These are phyloP conservation scores for Romanogobio albipinnatus DNA, from an alignment of 2,113 vertebrate genomes.

Conservation along the genomic window DNA sequence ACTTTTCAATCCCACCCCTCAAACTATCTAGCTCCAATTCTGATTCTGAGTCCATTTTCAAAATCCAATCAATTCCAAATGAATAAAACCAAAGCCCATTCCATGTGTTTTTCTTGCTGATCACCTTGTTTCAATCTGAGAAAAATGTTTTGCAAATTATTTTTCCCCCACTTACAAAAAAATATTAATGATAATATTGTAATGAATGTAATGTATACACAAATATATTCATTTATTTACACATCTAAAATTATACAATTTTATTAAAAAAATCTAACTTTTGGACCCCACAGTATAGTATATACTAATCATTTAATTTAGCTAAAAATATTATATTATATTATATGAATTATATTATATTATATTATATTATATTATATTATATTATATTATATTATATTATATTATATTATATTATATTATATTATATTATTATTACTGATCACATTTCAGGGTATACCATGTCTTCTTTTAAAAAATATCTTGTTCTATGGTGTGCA, in stretches of 20 bases:
- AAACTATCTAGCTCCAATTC: not conserved
- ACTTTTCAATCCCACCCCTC: not conserved
- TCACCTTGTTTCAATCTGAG: not conserved
- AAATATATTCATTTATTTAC: too few species aligned
- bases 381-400: too few species aligned
- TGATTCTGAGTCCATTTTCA: not conserved
- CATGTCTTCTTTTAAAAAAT: not conserved
- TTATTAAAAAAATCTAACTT: too few species aligned
- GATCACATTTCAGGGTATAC: not conserved
- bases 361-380: too few species aligned
- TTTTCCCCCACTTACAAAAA: too few species aligned
- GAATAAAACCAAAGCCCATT: not conserved
- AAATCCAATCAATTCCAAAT: not conserved
- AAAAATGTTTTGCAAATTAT: not conserved
- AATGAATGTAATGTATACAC: too few species aligned
- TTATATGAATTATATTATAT: too few species aligned
- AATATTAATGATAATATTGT: too few species aligned
- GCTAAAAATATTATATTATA: not conserved
- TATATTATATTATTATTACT: too few species aligned
- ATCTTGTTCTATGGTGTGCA: too few species aligned
- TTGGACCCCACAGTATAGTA: not conserved
- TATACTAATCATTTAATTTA: not conserved
- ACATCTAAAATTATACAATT: too few species aligned
- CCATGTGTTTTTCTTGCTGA: not conserved
- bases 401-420: too few species aligned